Evolutionary conservation across 92 coral and sea anemone species (phyloP), one percentile per base, ranked within the genome.

Genomic region (Diadumene lineata): DNA sequence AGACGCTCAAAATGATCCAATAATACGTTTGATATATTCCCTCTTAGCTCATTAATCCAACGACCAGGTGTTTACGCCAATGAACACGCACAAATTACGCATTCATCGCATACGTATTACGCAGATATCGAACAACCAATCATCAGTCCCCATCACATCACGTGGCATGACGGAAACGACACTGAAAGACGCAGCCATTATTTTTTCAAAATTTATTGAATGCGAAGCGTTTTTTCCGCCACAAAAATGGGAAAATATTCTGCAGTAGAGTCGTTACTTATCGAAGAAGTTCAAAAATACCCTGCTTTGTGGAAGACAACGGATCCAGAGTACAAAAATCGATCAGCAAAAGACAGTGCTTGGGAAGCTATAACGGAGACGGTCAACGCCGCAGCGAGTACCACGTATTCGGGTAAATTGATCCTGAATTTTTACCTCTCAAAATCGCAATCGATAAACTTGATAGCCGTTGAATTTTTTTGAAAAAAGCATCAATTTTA

Each of bases 161-260:
- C 68, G 38, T 62, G 68, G n/a, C 18, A 62, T 62, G 29, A 28
- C 68, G 68, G 68, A 62, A 62, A 21, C 68, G 21, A 62, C 21
- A 28, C 43, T 15, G 31, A 28, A 62, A 62, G 68, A 62, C 68
- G 68, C 31, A 62, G 68, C 68, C 68, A 62, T 62, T 23, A 21
- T 62, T 62, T 62, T 7, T 62, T 62, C 23, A 11, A 62, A 15
- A n/a, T n/a, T n/a, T n/a, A n/a, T n/a, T n/a, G n/a, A n/a, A n/a
- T n/a, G n/a, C n/a, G n/a, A n/a, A n/a, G n/a, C n/a, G n/a, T n/a
- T n/a, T n/a, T n/a, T n/a, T n/a, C n/a, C n/a, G n/a, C n/a, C n/a
- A n/a, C n/a, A 62, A 57, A 73, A 61, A 73, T 73, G 78, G 78
- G 78, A n/a, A 73, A 73, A 56, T 73, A 73, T 73, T 55, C 78